Percentiles rank a stretch among this genome's conserved stretches.
Conservation (phyloP, 2,888 invertebrate species). For the Willowsia nigromaculata region DNA sequence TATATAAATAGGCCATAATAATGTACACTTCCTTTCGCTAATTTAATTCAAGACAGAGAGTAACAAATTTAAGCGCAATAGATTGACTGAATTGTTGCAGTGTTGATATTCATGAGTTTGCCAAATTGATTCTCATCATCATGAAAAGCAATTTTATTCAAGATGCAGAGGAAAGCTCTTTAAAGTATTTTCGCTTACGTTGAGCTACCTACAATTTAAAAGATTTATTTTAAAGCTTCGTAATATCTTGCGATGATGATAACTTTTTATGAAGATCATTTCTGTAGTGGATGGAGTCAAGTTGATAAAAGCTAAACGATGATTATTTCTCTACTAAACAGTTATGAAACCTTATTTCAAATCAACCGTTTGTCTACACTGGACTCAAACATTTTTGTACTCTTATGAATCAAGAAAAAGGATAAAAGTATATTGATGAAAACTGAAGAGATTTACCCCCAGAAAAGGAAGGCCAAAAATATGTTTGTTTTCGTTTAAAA, state of each 20-base stretch:
- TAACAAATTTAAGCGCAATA: background rate
- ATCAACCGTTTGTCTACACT: background rate
- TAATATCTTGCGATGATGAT: background rate
- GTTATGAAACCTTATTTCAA: background rate
- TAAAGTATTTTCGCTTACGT: too few species aligned
- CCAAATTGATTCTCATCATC: background rate
- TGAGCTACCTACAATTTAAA: too few species aligned
- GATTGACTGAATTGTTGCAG: constrained; percentile 9
- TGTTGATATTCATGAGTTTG: background rate
- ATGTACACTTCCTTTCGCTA: too few species aligned
- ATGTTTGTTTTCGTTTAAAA: background rate
- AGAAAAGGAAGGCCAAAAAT: background rate
- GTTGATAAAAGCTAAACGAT: background rate
- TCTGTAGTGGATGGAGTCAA: constrained; percentile 38
- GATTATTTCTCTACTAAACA: background rate
- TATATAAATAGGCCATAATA: background rate
- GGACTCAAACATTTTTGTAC: background rate
- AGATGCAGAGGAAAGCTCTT: constrained; percentile 5
- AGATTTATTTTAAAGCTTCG: too few species aligned
- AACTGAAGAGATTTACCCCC: background rate
- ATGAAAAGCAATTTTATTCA: background rate
- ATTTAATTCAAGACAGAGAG: background rate
- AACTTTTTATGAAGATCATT: background rate
- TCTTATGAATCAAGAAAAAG: background rate
- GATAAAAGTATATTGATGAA: background rate